Base-by-base conservation (phyloP, 2,888 invertebrate species). In the Heliconius erato region DNA sequence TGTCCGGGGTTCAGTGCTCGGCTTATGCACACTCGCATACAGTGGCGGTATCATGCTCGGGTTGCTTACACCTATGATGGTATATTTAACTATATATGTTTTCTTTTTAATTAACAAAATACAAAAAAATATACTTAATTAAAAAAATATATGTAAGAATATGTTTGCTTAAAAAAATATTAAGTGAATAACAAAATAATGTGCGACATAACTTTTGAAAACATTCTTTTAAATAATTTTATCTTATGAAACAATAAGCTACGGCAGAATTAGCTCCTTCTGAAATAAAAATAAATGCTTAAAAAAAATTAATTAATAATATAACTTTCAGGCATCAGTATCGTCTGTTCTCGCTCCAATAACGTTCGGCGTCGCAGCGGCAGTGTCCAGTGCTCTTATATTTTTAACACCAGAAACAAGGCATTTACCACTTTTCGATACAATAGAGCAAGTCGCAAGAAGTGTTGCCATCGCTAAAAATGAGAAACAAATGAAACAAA, bases 1-100 rank as follows among this genome's bases (percentile, higher is more conserved):
- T 79, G 93, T 97, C 14, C 91, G 97, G 35, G 97, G 97, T 68
- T 96, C 97, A 0, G 92, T 97, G 69, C 95, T 97, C 83, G 97
- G 97, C 0, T 89, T 96, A 16, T 97, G 97, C 86, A 95, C 97
- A 12, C 96, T 97, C 89, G 94, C 96, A 3, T 96, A 97, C 23
- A 93, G 97, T 77, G 85, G 96, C 63, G 97, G 97, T 0, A 96
- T 96, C 2, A 97, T 97, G 95, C 89, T 97, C 74, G 96, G 97
- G 1, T 97, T 97, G 0, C 96, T 97, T 83, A 97, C 97, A 54
- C 97, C 97, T n/a, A 79, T 81, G 68, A n/a, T 85, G 84, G 84
- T 84, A 78, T 63, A 74, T 72, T 14, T 16, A 23, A 54, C 54
- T 9, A 23, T 54, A 54, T 54, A 19, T 9, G 9, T 54, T 54